Evolutionary conservation across 2,113 vertebrate genomes (phyloP).

Genomic region (Gasterosteus aculeatus): DNA sequence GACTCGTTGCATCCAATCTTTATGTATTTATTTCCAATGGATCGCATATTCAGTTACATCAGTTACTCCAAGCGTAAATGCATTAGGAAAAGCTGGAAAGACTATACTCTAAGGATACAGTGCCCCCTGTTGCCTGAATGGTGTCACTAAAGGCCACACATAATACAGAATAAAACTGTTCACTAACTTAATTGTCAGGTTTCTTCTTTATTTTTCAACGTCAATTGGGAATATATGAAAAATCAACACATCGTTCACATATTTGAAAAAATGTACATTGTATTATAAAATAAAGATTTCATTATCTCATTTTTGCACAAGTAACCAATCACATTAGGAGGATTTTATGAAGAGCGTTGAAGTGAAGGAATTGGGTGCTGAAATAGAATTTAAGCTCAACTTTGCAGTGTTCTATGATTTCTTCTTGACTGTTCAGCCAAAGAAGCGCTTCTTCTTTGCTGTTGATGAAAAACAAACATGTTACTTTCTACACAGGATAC

Average conservation of each 20-base stretch:
- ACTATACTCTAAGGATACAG: neutral
- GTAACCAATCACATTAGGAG: neutral
- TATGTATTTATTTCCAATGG: constrained; percentile 10
- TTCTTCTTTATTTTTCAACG: neutral
- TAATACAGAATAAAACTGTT: neutral
- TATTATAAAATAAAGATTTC: constrained; percentile 10
- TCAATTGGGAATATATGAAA: neutral
- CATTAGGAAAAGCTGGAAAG: neutral
- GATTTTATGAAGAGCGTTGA: neutral
- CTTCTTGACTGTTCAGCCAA: constrained; percentile 46
- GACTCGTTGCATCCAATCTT: neutral
- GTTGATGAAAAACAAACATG: constrained; percentile 13
- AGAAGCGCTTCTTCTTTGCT: constrained; percentile 49
- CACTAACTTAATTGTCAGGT: neutral
- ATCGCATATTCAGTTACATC: neutral
- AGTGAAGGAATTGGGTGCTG: neutral
- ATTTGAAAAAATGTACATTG: constrained; percentile 1
- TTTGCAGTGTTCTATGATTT: neutral
- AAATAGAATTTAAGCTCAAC: constrained; percentile 1
- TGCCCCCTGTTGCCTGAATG: constrained; percentile 27
- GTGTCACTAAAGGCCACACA: neutral
- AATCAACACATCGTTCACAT: neutral
- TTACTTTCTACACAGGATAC: neutral
- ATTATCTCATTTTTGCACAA: neutral
- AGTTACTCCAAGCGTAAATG: neutral